phyloP scores from a whole-genome alignment of 2,797 vertebrate genomes.

The Corythornis leucogaster region DNA sequence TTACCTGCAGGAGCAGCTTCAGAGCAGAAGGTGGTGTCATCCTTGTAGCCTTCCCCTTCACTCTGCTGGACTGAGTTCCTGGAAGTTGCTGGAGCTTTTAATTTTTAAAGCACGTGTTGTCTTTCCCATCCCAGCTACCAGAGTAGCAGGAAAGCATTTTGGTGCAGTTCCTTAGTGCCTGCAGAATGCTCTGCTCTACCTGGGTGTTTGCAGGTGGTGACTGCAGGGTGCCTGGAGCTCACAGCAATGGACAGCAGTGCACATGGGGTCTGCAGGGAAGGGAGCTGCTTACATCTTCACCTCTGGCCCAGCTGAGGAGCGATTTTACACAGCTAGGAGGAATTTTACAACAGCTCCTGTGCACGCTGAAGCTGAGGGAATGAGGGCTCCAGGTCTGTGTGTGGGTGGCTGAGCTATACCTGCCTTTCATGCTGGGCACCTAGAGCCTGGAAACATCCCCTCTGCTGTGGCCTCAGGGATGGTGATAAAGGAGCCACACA shows the following conservation, averaged over 20 bases:
- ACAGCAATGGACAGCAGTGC: neutral
- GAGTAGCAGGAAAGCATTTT: neutral
- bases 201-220: neutral
- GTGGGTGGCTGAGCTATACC: neutral
- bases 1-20: neutral
- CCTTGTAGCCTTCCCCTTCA: neutral
- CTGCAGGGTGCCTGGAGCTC: neutral
- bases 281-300: neutral
- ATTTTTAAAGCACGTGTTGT: neutral
- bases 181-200: no score
- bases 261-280: neutral
- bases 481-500: neutral
- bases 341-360: neutral
- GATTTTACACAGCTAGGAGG: neutral
- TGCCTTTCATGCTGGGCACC: neutral
- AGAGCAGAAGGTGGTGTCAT: neutral
- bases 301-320: neutral
- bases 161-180: no score
- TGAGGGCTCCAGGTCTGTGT: neutral
- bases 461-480: neutral
- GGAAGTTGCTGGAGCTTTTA: neutral
- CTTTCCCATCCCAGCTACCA: neutral
- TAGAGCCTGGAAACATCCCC: neutral
- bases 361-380: rapidly evolving
- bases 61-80: neutral